A percentile compares a stretch with the other conserved stretches of the same genome.
phyloP scores from a whole-genome alignment of 2,888 invertebrate species.

The Sussaba pulchella region DNA sequence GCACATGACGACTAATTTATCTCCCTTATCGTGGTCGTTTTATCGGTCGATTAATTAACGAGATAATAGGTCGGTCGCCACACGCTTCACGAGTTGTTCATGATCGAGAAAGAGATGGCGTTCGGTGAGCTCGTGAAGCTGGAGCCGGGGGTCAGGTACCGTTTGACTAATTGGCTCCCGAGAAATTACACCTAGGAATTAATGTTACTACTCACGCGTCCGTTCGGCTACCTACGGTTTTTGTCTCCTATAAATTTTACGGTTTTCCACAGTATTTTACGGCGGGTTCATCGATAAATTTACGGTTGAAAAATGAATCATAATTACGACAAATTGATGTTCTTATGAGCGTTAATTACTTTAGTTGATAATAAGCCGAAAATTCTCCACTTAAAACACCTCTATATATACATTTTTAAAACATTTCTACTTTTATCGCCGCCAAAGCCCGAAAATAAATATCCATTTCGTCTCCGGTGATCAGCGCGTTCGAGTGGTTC shows the following conservation, averaged over 20 bases:
- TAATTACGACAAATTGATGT: neutral
- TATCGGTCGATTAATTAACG: slow-evolving; percentile 69
- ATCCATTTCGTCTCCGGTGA: too few relatives aligned
- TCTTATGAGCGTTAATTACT: neutral
- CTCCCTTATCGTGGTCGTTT: slow-evolving; percentile 65
- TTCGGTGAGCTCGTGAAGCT: slow-evolving; percentile 4
- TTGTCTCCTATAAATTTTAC: neutral
- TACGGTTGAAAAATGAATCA: neutral
- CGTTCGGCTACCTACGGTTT: neutral
- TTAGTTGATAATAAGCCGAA: neutral
- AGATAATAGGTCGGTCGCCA: slow-evolving; percentile 61
- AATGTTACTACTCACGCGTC: slow-evolving; percentile 27
- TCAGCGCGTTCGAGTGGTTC: too few relatives aligned
- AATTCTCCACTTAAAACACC: neutral
- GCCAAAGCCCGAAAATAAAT: too few relatives aligned
- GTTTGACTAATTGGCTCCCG: slow-evolving; percentile 55
- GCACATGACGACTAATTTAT: slow-evolving; percentile 65
- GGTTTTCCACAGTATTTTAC: neutral
- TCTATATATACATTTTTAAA: too few relatives aligned
- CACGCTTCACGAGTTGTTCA: slow-evolving; percentile 16
- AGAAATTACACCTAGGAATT: slow-evolving; percentile 54
- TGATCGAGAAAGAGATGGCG: slow-evolving; percentile 66
- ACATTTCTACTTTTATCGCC: too few relatives aligned
- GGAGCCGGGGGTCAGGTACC: slow-evolving; percentile 37
- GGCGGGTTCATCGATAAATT: neutral